Evolutionary conservation across 1,140 invertebrate species (phyloP).

Genomic region (Marisa cornuarietis): DNA sequence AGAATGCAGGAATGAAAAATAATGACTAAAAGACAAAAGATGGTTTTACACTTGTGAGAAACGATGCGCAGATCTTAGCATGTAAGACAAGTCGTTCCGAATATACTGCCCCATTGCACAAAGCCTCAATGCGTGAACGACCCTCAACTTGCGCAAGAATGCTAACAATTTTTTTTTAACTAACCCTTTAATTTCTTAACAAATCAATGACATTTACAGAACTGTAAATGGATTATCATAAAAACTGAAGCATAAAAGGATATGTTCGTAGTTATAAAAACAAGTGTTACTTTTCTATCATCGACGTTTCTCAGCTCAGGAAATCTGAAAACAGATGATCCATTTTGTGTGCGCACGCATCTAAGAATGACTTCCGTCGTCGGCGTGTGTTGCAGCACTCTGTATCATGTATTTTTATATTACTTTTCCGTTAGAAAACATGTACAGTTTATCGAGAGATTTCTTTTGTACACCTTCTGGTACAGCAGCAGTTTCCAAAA

Average conservation of each 20-base stretch:
- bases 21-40: not conserved
- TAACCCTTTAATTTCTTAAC: not conserved
- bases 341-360: conserved; percentile 18
- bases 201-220: not conserved
- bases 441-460: not conserved
- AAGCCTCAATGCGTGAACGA: not conserved
- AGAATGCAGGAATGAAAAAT: not conserved
- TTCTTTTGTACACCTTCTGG: not conserved
- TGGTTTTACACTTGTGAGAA: not conserved
- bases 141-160: not conserved
- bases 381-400: not conserved
- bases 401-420: not conserved
- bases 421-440: not conserved
- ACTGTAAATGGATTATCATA: not conserved
- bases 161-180: not conserved
- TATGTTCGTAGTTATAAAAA: not conserved
- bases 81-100: not conserved
- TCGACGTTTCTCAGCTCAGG: conserved; percentile 21
- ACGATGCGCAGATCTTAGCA: not conserved
- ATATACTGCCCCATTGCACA: not conserved
- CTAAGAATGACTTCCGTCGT: conserved; percentile 2
- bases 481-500: not conserved
- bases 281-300: conserved; percentile 14
- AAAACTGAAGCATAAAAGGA: not conserved
- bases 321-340: conserved; percentile 17